Conservation (phyloP, 1,140 invertebrate genomes). For the Micrasema longulum region DNA sequence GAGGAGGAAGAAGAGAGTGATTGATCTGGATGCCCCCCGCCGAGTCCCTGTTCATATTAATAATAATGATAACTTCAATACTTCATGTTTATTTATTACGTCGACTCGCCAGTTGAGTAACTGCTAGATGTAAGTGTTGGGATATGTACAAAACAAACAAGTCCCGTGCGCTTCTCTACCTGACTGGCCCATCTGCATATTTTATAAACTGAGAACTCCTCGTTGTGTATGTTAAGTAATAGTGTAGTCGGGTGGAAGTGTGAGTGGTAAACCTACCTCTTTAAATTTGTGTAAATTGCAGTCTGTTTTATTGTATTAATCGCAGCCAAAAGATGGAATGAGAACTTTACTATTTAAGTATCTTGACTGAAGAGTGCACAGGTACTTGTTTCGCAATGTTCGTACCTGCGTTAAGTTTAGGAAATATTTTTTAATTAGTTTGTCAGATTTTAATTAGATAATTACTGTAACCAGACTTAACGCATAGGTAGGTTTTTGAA, state of each 20-base stretch:
- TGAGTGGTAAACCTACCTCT: constrained; percentile 64
- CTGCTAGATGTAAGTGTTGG: constrained; percentile 26
- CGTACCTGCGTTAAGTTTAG: constrained; percentile 62
- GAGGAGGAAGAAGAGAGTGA: constrained; percentile 68
- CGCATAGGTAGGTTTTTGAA: constrained; percentile 68
- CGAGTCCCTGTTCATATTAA: constrained; percentile 66
- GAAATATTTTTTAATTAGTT: constrained; percentile 68
- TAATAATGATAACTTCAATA: constrained; percentile 61
- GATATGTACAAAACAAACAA: constrained; percentile 44
- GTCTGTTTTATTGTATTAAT: constrained; percentile 61
- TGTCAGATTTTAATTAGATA: constrained; percentile 61
- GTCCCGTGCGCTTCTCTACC: constrained; percentile 15
- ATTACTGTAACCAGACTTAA: constrained; percentile 62
- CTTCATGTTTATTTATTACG: constrained; percentile 69
- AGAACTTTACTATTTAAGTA: constrained; percentile 55
- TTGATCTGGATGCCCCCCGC: constrained; percentile 62
- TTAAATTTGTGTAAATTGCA: constrained; percentile 67
- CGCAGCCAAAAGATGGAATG: constrained; percentile 56
- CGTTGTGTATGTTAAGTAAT: constrained; percentile 53
- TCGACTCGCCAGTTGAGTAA: constrained; percentile 43
- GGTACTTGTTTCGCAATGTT: constrained; percentile 52
- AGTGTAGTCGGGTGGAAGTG: constrained; percentile 52
- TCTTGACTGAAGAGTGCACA: constrained; percentile 52
- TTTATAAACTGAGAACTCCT: constrained; percentile 40
- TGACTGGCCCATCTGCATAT: constrained; percentile 37